A percentile compares a stretch with the other conserved stretches of the same genome.
Conservation (phyloP, 1,140 invertebrate species). For the Solenopsis invicta region DNA sequence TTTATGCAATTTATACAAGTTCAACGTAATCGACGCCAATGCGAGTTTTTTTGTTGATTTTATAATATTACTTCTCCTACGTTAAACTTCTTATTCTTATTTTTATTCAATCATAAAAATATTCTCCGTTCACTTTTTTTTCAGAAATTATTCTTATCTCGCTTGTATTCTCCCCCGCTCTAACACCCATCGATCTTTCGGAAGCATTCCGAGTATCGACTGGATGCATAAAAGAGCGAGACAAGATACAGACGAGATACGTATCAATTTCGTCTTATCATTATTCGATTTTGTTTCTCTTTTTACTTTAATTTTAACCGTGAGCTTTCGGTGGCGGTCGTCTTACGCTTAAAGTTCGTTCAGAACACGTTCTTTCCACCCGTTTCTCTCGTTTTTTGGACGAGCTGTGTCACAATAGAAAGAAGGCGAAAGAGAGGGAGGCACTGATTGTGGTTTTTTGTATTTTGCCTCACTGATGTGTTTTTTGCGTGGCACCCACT, state of each 20-base stretch:
- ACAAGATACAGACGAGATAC: background rate
- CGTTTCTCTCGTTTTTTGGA: constrained; percentile 65
- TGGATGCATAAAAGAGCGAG: background rate
- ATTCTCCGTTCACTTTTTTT: background rate
- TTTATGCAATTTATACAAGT: background rate
- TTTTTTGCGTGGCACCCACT: constrained; percentile 86
- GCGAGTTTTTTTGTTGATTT: constrained; percentile 20
- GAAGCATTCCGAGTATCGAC: background rate
- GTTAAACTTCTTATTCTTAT: constrained; percentile 1
- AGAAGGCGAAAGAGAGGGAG: constrained; percentile 66
- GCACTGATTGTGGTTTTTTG: constrained; percentile 83
- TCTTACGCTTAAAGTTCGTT: constrained; percentile 80
- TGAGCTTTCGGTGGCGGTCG: constrained; percentile 85
- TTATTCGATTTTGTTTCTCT: constrained; percentile 59
- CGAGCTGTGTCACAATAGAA: constrained; percentile 68
- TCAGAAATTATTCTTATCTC: constrained; percentile 56
- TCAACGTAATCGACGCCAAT: constrained; percentile 52
- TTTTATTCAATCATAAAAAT: background rate
- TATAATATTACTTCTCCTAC: background rate
- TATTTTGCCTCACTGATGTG: constrained; percentile 85
- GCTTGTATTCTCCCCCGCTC: background rate
- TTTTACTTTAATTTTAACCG: constrained; percentile 65
- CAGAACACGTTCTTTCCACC: constrained; percentile 52
- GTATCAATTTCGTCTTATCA: constrained; percentile 28
- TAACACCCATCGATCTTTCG: background rate